Base-by-base conservation (phyloP, 2,797 vertebrate genomes). In the Eptatretus atami region DNA sequence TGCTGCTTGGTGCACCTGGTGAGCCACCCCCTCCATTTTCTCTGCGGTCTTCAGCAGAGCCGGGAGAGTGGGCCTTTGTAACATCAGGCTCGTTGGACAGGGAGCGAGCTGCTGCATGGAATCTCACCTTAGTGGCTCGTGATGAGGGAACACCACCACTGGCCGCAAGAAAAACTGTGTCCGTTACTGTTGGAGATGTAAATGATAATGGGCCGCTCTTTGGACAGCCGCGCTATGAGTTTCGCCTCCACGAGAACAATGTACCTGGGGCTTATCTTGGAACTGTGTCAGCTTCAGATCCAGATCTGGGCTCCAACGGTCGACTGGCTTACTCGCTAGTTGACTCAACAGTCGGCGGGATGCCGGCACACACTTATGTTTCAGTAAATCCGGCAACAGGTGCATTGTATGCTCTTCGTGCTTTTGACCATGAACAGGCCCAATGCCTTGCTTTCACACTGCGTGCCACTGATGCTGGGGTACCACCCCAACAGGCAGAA, bases 361-460 rank as follows among this genome's bases (percentile, higher is more conserved):
- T 92, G 64, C 92, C 93, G 68, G 84, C 96, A 67, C 92, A 87
- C 73, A 99, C 92, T 9, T 99, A 92, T 1, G 92, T 99, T 53
- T 94, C 90, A 0, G 87, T 99, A 54, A 99, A 96, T 67, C 87
- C 90, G 25, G 86, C 90, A 19, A 96, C 94, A 63, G 92, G 92
- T 66, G 92, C 92, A 70, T 90, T 99, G 65, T 96, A 96, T 1
- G 92, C 92, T 9, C 77, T 99, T 66, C 79, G 92, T 67, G 93
- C 87, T 67, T 99, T 96, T 68, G 96, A 99, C 74, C 94, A 95
- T 0, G 92, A 96, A 66, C 92, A 95, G 69, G 93, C 90, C 54
- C 95, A 94, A 65, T 86, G 86, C 67, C 96, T 99, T 69, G 90
- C 95, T 71, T 99, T 99, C 67, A 90, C 86, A 0, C 84, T 99